A percentile compares a stretch with the other conserved stretches of the same genome.
phyloP scores from a whole-genome alignment of 2,113 vertebrate genomes.

The Herpailurus yagouaroundi region DNA sequence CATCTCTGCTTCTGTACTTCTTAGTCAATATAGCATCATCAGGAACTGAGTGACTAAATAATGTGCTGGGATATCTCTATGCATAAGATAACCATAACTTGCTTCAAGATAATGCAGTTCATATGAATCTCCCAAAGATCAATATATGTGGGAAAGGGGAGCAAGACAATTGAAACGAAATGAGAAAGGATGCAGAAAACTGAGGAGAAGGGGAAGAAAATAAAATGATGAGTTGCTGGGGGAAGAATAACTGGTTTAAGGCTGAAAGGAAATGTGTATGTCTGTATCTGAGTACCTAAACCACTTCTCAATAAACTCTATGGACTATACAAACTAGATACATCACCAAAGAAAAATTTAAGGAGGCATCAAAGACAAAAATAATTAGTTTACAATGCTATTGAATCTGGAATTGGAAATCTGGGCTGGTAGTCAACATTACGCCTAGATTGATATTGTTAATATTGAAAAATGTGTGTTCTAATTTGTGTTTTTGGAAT shows the following conservation, averaged over 20 bases:
- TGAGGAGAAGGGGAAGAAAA: neutral
- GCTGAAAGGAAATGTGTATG: neutral
- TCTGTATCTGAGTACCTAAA: rapidly evolving
- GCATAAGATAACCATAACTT: neutral
- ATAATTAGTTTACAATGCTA: neutral
- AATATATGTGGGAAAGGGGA: neutral
- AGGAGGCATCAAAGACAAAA: neutral
- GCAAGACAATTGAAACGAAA: neutral
- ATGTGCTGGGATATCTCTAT: neutral
- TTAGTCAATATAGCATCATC: neutral
- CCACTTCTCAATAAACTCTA: neutral
- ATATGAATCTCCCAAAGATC: neutral
- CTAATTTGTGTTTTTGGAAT: neutral
- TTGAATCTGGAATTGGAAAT: neutral
- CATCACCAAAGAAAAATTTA: neutral
- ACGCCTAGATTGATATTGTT: neutral
- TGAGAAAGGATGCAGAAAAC: neutral
- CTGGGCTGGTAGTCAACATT: neutral
- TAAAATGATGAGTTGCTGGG: neutral
- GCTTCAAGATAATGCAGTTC: neutral
- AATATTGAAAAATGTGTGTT: neutral
- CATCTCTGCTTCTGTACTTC: neutral
- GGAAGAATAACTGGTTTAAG: neutral
- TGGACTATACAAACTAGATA: rapidly evolving
- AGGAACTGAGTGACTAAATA: neutral